These are phyloP conservation scores for Elgonia sp. DNA, from an alignment of 2,888 invertebrate species.

Conservation along the genomic window DNA sequence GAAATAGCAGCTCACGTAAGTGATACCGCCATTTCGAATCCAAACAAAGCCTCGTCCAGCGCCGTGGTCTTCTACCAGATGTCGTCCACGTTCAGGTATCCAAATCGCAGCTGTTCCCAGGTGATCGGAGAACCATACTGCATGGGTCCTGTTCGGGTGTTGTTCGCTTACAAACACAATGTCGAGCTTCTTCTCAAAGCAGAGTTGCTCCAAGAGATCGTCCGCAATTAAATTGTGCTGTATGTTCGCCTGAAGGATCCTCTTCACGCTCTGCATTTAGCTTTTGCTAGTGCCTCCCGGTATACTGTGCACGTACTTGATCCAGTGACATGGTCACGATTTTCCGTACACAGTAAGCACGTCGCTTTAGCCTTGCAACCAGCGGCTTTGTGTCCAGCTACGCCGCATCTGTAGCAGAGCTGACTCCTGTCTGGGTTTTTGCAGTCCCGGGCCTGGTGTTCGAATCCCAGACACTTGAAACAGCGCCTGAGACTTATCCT, in stretches of 20 bases:
- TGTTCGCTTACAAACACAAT: not conserved
- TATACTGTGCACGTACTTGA: not conserved
- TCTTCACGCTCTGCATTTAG: not conserved
- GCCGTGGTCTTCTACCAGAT: not conserved
- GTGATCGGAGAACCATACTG: not conserved
- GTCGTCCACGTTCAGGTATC: not conserved
- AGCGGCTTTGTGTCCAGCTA: not conserved
- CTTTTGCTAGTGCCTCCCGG: not conserved
- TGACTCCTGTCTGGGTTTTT: not conserved
- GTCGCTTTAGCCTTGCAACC: not conserved
- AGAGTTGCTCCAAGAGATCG: not conserved
- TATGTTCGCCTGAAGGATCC: not conserved
- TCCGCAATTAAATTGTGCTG: not conserved
- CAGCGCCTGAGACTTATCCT: too few relatives aligned
- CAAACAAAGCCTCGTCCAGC: not conserved
- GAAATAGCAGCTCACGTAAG: not conserved
- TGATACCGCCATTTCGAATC: not conserved
- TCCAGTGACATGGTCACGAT: not conserved
- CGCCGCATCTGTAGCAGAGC: not conserved
- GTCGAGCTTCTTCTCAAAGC: not conserved
- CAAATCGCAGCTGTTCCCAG: not conserved
- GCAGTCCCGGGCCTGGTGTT: not conserved
- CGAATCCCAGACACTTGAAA: too few relatives aligned
- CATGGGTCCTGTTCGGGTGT: not conserved
- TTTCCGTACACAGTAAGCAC: not conserved